Evolutionary conservation across 2,888 invertebrate species (phyloP), one percentile per base, ranked within the genome.

Genomic region (Nymphalis urticae): DNA sequence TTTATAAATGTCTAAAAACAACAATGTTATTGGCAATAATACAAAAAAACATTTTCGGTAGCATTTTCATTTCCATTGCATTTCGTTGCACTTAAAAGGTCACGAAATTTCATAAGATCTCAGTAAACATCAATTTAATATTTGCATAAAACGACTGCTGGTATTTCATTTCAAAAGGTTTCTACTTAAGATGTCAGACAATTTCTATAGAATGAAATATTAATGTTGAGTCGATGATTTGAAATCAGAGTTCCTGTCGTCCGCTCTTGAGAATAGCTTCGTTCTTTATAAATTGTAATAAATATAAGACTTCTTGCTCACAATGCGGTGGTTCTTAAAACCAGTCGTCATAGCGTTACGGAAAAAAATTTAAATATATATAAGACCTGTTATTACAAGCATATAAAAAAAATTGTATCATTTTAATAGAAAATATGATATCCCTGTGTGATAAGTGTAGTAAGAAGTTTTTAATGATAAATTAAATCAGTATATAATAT

Each of bases 131-230:
- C 47, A 24, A 63, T 58, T 58, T 48, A 59, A 58, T 51, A 54
- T 68, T 48, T 48, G 47, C 60, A 62, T 62, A 51, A 48, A 64
- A 62, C 27, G 47, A 48, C 79, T 81, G 36, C 10, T 36, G 79
- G 79, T 80, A 81, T 85, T 81, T 82, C 80, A 82, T 83, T 65
- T 74, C 76, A 81, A 80, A 76, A 77, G 80, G 80, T 81, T 80
- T 83, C 81, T 79, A 84, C 82, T 80, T 75, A 77, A 82, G 84
- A 82, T 79, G 83, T 82, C 85, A 80, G 83, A 78, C 81, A 83
- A 82, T 86, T 88, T 87, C 85, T 84, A 83, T 83, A 84, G 84
- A 85, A 84, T 85, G 84, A 87, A 86, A 87, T 88, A 88, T 87
- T 87, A 86, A 85, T 86, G 79, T 75, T 78, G 79, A 76, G 81